Evolutionary conservation across 1,140 invertebrate genomes (phyloP), one percentile per base, ranked within the genome.

Genomic region (Tachypleus tridentatus): DNA sequence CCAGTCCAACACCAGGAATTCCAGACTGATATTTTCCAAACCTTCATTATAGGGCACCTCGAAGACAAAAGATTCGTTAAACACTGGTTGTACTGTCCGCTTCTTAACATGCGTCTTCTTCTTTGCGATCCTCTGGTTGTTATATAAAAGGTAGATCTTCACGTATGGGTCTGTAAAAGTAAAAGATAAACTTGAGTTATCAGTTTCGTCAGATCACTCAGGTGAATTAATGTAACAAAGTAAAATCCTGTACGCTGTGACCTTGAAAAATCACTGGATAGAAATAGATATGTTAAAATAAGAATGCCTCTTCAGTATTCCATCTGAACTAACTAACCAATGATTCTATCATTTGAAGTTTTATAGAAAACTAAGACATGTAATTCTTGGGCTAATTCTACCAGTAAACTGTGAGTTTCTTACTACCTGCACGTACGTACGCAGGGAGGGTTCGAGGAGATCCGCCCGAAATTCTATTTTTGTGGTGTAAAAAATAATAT

Each of bases 101-200:
- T 97, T 98, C 82, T 98, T 98, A 49, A 98, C 93, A 74, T 97
- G 94, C 0, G 97, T 99, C 81, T 98, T 98, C 83, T 98, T 98
- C 81, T 98, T 99, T 57, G 92, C 91, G 69, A 99, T 92, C 65
- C 95, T 85, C 76, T 98, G 93, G n/a, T 91, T 90, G 77, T 98
- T 96, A 77, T 90, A 93, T 5, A 97, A 80, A 70, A 99, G 81
- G 78, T 98, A 98, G 74, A 99, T 93, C 77, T 99, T 99, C 4
- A 98, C 95, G 71, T 85, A 85, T 4, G 84, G 82, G 77, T 85
- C 96, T 79, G 78, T 29, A 56, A 54, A n/a, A 57, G 47, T 51
- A n/a, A 54, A 54, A 54, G 53, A 8, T 54, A 54, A n/a, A 54
- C 53, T 54, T 54, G 7, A 8, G 53, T 54, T 7, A 64, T 57